phyloP scores from a whole-genome alignment of 2,888 invertebrate species.

The Euphydryas editha region DNA sequence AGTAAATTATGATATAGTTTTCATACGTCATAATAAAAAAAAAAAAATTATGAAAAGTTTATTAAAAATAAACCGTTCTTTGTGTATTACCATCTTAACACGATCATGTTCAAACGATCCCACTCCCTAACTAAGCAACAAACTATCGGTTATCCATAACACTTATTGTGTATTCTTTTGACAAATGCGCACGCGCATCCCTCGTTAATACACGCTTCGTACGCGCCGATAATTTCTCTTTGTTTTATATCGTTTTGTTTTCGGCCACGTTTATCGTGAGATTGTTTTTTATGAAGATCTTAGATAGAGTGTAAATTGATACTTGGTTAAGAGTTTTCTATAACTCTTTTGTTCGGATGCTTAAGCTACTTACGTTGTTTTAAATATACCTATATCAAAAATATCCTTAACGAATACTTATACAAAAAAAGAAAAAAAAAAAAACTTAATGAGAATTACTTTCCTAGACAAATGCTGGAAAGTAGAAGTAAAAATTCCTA shows the following conservation, averaged over 20 bases:
- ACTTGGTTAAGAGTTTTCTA: conserved; percentile 22
- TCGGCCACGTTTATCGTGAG: conserved; percentile 32
- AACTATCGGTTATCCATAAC: conserved; percentile 80
- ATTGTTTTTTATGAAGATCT: conserved; percentile 40
- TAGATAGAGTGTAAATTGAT: conserved; percentile 41
- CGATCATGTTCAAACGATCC: conserved; percentile 57
- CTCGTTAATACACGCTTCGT: conserved; percentile 62
- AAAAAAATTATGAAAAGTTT: no score
- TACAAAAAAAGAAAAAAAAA: no score
- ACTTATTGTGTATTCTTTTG: conserved; percentile 77
- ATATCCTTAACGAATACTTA: no score
- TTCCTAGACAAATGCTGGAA: no score
- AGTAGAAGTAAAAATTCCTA: no score
- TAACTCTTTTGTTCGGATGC: background rate
- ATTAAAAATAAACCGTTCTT: conserved; percentile 33
- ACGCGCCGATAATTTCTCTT: conserved; percentile 60
- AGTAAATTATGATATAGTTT: no score
- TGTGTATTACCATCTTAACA: conserved; percentile 47
- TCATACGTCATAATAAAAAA: no score
- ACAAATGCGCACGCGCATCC: conserved; percentile 66
- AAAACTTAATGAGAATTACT: no score
- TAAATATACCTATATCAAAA: background rate
- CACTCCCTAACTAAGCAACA: conserved; percentile 71
- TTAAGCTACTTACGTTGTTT: background rate
- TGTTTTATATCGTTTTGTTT: conserved; percentile 55